phyloP scores from a whole-genome alignment of 2,113 vertebrate species.

The Archocentrus centrarchus region DNA sequence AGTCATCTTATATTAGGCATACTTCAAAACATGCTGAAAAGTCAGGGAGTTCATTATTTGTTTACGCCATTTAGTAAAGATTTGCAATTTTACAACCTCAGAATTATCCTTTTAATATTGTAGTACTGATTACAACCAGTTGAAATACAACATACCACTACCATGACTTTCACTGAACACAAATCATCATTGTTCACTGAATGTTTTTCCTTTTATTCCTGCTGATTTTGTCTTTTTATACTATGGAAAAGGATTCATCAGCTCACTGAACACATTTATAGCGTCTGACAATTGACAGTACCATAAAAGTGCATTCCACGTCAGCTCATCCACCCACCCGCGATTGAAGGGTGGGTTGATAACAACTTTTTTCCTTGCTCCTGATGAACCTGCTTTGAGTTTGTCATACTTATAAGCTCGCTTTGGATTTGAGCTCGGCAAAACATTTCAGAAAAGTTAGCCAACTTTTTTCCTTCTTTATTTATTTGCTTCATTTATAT shows the following conservation, averaged over 20 bases:
- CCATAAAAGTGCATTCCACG: neutral
- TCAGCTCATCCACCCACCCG: neutral
- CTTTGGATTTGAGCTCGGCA: no score
- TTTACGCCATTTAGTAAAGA: fast-evolving
- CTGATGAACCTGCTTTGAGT: neutral
- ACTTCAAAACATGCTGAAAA: neutral
- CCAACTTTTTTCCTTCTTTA: no score
- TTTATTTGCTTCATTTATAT: no score
- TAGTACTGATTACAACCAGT: neutral
- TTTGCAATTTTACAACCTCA: neutral
- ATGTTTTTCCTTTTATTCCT: neutral
- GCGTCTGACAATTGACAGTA: neutral
- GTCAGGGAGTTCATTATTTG: fast-evolving
- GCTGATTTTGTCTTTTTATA: neutral
- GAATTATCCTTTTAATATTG: neutral
- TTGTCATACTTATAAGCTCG: no score
- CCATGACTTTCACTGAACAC: neutral
- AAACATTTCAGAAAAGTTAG: no score
- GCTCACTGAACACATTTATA: neutral
- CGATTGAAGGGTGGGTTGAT: neutral
- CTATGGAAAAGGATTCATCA: neutral
- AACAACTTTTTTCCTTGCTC: neutral
- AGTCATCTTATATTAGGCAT: fast-evolving
- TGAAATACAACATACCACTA: neutral
- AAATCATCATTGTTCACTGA: fast-evolving